phyloP scores from a whole-genome alignment of 1,140 invertebrate genomes.

The Musca domestica region DNA sequence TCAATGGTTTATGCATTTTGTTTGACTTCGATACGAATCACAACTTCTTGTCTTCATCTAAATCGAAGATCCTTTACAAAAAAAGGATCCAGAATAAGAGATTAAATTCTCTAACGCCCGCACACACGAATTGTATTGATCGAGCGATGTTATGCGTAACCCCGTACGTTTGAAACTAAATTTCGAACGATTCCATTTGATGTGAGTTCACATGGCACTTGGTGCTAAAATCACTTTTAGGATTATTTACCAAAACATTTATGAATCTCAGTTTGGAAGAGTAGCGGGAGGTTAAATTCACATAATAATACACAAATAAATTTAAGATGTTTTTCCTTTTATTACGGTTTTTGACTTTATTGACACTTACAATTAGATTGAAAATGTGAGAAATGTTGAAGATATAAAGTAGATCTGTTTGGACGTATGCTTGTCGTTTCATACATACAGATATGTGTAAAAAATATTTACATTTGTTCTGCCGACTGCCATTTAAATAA shows the following conservation, averaged over 20 bases:
- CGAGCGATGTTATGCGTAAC: no score
- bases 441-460: conserved; percentile 8
- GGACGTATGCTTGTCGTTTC: no score
- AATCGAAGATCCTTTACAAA: background rate
- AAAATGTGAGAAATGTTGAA: conserved; percentile 15
- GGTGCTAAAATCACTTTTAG: no score
- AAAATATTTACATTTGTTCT: conserved; percentile 17
- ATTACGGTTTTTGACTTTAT: no score
- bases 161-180: no score
- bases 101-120: background rate
- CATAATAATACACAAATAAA: no score
- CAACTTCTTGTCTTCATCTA: background rate
- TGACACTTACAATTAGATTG: background rate
- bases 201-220: no score
- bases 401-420: background rate
- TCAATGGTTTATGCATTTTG: conserved; percentile 41
- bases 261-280: background rate
- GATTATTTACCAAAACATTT: background rate
- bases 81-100: background rate
- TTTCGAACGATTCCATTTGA: no score
- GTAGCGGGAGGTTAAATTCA: no score
- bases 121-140: no score
- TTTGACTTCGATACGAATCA: background rate
- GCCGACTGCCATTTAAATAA: background rate
- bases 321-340: no score